Evolutionary conservation across 1,140 invertebrate genomes (phyloP), one percentile per base, ranked within the genome.

Genomic region (Drosophila sproati): DNA sequence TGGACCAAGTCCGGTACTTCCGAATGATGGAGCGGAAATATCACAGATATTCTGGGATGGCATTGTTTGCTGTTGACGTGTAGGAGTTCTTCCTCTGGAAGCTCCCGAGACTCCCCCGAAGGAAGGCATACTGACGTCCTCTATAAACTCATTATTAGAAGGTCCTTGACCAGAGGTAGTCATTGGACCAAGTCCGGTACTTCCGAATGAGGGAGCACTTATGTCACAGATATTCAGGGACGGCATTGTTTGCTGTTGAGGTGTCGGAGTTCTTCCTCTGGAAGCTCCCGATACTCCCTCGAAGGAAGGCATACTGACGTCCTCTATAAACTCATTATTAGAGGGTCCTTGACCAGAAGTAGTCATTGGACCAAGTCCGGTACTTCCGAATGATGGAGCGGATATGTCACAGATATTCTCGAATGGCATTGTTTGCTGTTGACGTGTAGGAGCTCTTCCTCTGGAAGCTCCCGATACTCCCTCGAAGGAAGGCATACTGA

Each of bases 401-500:
- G 41, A 20, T 2, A 7, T 45, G 4, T 67, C 52, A 7, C 39
- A 28, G 2, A 67, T 56, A 28, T 67, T 34, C 10, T 67, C 45
- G 1, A 55, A 31, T 5, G 39, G 63, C 39, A 66, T 32, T 1
- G 51, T 37, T 2, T 45, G 6, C n/a, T 64, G 62, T 57, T 37
- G 39, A 10, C 41, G 31, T 5, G 12, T 34, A 0, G n/a, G 8
- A 7, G 3, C 34, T 55, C n/a, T 47, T 7, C 7, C 32, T 3
- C 54, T 28, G 2, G 52, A 56, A 37, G 63, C 31, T 20, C 48
- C 56, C 1, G 66, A 61, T 2, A 69, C 37, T 12, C 31, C 56
- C 6, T 50, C 51, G 39, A 48, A 70, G 1, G 56, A 69, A 7
- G 66, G 67, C 35, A 54, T 70, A 1, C 48, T n/a, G 8, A 54